phyloP scores from a whole-genome alignment of 1,140 invertebrate species.

The Euwallacea similis region DNA sequence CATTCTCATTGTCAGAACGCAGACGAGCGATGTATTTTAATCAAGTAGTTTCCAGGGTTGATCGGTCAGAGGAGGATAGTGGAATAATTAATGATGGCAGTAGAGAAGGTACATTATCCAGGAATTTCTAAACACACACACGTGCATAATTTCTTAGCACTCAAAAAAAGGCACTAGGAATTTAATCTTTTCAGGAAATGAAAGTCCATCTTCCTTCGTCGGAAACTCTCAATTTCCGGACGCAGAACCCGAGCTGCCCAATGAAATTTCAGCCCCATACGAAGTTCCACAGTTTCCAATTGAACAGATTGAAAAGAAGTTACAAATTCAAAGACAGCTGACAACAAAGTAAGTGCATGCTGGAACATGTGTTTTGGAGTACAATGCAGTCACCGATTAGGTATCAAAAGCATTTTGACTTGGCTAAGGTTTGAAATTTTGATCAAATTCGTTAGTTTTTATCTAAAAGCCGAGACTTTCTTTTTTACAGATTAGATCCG shows the following conservation, averaged over 20 bases:
- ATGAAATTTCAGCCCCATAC: conserved; percentile 91
- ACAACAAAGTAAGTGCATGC: conserved; percentile 76
- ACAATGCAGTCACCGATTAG: too few relatives aligned
- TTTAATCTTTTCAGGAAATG: conserved; percentile 56
- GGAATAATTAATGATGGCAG: conserved; percentile 3
- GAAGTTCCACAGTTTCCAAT: conserved; percentile 97
- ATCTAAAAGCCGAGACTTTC: too few relatives aligned
- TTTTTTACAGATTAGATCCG: too few relatives aligned
- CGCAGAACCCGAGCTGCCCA: conserved; percentile 66
- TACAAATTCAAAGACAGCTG: conserved; percentile 87
- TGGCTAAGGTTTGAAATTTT: too few relatives aligned
- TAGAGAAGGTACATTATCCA: neutral
- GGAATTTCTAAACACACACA: neutral
- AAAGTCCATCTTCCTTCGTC: conserved; percentile 56
- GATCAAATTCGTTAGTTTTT: too few relatives aligned
- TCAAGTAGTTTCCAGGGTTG: neutral
- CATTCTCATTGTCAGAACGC: neutral
- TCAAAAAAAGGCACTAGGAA: neutral
- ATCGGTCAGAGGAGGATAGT: neutral
- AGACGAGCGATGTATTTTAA: conserved; percentile 6
- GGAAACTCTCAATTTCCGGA: conserved; percentile 50
- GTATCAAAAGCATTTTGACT: too few relatives aligned
- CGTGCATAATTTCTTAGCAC: neutral
- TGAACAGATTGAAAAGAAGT: conserved; percentile 92
- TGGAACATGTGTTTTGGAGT: too few relatives aligned